Percentiles rank a stretch among this genome's conserved stretches.
phyloP scores from a whole-genome alignment of 1,140 invertebrate genomes.

The Drosophila pseudoananassae region DNA sequence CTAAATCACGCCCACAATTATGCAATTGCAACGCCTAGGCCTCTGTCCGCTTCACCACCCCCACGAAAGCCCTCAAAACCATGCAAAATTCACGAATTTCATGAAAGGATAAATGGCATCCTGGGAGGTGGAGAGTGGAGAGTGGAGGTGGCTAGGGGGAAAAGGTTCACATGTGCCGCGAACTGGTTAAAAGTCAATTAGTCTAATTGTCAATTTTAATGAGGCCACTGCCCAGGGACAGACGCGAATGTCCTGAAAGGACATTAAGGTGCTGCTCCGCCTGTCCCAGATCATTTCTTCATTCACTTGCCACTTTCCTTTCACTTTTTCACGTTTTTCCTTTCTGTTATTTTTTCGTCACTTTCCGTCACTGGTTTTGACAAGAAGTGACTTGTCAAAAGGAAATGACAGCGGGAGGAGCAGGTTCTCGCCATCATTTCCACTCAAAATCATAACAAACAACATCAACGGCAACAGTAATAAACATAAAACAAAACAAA shows the following conservation, averaged over 20 bases:
- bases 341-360: neutral
- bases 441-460: constrained; percentile 59
- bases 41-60: too few relatives aligned
- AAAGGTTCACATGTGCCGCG: constrained; percentile 47
- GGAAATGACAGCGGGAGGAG: constrained; percentile 3
- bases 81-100: constrained; percentile 54
- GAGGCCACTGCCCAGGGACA: constrained; percentile 62
- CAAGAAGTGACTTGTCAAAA: constrained; percentile 26
- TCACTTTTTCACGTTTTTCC: neutral
- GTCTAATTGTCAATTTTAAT: constrained; percentile 78
- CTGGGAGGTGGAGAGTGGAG: too few relatives aligned
- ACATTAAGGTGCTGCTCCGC: neutral
- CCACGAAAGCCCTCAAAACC: neutral
- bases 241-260: neutral
- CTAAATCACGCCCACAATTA: constrained; percentile 10
- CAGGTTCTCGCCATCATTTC: constrained; percentile 54
- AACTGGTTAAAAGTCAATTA: constrained; percentile 79
- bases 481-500: constrained; percentile 19
- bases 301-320: neutral
- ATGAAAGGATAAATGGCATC: neutral
- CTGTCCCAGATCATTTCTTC: neutral
- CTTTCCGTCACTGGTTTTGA: neutral
- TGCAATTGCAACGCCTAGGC: neutral
- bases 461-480: constrained; percentile 40
- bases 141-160: too few relatives aligned